phyloP scores from a whole-genome alignment of 2,113 vertebrate species.

The Entomyzon cyanotis region DNA sequence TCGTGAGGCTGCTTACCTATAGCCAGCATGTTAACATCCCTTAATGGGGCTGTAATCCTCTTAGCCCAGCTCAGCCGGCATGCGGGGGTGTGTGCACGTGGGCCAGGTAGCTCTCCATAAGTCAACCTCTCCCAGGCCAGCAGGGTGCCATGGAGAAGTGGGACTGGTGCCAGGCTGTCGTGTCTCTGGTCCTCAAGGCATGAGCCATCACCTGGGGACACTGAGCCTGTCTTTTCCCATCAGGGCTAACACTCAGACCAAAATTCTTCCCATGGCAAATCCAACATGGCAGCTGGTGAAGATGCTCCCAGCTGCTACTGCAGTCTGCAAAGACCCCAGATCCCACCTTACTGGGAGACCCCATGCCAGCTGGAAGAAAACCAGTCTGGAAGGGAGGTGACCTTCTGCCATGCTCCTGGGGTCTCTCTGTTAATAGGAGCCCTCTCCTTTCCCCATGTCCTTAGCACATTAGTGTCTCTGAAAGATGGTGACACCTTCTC shows the following conservation, averaged over 20 bases:
- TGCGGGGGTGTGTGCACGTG: neutral
- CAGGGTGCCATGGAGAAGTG: neutral
- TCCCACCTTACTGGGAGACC: neutral
- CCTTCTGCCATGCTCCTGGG: neutral
- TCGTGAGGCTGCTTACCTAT: neutral
- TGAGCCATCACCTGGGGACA: neutral
- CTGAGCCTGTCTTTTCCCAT: neutral
- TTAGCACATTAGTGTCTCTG: neutral
- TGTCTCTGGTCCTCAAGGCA: neutral
- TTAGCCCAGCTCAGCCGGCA: neutral
- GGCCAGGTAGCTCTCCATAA: neutral
- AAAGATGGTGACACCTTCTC: neutral
- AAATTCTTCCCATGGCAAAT: neutral
- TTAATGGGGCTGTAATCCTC: conserved; percentile 21
- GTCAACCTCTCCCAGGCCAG: neutral
- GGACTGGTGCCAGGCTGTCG: neutral
- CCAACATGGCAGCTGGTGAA: rapidly evolving
- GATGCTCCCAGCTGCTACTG: neutral
- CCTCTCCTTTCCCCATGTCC: neutral
- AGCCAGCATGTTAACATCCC: neutral
- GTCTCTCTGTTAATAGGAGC: neutral
- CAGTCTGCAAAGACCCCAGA: neutral
- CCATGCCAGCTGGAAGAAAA: neutral
- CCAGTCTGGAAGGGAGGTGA: neutral
- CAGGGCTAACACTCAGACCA: neutral